Conservation (phyloP, 2,888 invertebrate species). For the Orthosia gothica region DNA sequence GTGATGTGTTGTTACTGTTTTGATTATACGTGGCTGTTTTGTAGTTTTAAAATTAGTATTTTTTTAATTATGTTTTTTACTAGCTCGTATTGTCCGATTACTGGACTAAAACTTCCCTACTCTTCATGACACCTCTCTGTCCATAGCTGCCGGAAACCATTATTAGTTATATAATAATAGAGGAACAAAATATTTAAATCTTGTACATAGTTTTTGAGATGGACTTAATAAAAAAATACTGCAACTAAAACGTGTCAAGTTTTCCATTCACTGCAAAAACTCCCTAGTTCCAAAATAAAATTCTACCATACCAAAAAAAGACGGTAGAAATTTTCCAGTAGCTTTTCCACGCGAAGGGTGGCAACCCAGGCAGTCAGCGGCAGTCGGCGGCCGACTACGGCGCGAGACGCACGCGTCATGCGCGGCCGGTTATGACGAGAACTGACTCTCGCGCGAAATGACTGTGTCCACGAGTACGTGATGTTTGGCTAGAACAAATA, state of each 20-base stretch:
- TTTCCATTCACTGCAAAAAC: background rate
- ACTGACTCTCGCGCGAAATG: slow-evolving; percentile 79
- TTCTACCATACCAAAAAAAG: slow-evolving; percentile 20
- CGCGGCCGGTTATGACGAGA: slow-evolving; percentile 70
- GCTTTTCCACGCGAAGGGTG: slow-evolving; percentile 60
- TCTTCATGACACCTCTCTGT: too few relatives aligned
- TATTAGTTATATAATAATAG: too few relatives aligned
- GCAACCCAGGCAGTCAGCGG: slow-evolving; percentile 77
- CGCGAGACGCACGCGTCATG: slow-evolving; percentile 81
- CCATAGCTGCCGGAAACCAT: too few relatives aligned
- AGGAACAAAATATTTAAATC: too few relatives aligned
- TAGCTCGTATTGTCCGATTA: background rate
- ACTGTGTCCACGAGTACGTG: slow-evolving; percentile 78
- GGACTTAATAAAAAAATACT: background rate
- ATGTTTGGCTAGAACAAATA: slow-evolving; percentile 73
- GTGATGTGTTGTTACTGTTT: slow-evolving; percentile 1
- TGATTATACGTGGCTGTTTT: too few relatives aligned
- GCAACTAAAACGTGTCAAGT: background rate
- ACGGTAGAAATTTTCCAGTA: slow-evolving; percentile 57
- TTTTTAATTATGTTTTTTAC: background rate
- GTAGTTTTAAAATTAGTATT: background rate
- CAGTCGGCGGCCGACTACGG: slow-evolving; percentile 85
- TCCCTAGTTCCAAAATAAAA: background rate
- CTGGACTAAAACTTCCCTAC: too few relatives aligned
- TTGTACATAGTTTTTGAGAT: background rate